Base-by-base conservation (phyloP, 2,888 invertebrate genomes). In the Bugula neritina region DNA sequence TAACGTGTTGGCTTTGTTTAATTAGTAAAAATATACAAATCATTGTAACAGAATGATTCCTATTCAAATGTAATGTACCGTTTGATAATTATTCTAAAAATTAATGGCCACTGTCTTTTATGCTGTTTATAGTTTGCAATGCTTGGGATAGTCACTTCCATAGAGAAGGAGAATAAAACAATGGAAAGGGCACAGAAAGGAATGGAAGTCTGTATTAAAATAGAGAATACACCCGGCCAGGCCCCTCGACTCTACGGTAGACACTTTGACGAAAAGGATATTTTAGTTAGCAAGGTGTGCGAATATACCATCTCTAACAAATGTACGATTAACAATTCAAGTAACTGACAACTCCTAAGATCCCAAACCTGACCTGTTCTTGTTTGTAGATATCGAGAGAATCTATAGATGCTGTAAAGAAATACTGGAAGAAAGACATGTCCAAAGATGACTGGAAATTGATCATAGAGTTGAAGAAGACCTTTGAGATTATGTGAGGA, bases 391-490 rank as follows among this genome's bases (percentile, higher is more conserved):
- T 99, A 81, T 92, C 93, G 71, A 90, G 99, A 72, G 93, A 96
- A 82, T 96, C 96, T 75, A 99, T 99, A 83, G 98, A 99, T 86
- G 97, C 95, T 10, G 97, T 98, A 87, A 99, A 99, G 86, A 93
- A 97, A 80, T 95, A 97, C 87, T 99, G 99, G 90, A 89, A 99
- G 75, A 97, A 97, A 79, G 99, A 99, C 85, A 89, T 99, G 80
- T 87, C 91, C 81, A 99, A 97, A 87, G 90, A 91, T 77, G 99
- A 99, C 85, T 99, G 99, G 99, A 92, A 93, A 83, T 87, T 99
- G 75, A 95, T 99, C 91, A 92, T 98, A 73, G 97, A 99, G 86
- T 87, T 99, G 82, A 99, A 99, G 87, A 98, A 97, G 86, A 87
- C 91, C 80, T 96, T 99, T 88, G 90, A 94, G 69, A 83, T 83